phyloP scores from a whole-genome alignment of 2,113 vertebrate genomes.

The Rafetus swinhoei region DNA sequence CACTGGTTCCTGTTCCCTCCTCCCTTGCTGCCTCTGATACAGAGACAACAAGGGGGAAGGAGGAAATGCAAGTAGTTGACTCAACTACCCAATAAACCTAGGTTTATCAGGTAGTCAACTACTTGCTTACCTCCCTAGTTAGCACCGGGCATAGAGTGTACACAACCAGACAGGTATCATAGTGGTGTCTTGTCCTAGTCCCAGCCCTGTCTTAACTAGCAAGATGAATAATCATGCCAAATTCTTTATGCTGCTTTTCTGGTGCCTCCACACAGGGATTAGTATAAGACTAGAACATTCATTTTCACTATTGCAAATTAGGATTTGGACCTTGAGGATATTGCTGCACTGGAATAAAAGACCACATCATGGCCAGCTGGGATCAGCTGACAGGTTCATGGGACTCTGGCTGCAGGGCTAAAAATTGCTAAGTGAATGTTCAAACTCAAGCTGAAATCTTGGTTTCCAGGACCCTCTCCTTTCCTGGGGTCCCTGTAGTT shows the following conservation, averaged over 20 bases:
- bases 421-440: neutral
- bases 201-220: neutral
- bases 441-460: neutral
- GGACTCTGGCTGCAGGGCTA: neutral
- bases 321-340: neutral
- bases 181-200: neutral
- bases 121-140: neutral
- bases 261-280: neutral
- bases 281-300: neutral
- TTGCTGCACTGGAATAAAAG: neutral
- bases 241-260: neutral
- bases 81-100: too few species aligned
- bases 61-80: too few species aligned
- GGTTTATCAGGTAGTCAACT: too few species aligned
- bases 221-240: neutral
- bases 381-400: neutral
- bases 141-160: neutral
- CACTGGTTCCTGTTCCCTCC: too few species aligned
- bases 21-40: too few species aligned
- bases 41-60: too few species aligned
- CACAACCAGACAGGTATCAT: neutral
- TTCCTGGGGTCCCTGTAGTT: neutral
- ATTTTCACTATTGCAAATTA: neutral
- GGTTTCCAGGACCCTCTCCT: neutral
- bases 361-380: neutral